Evolutionary conservation across 1,140 invertebrate species (phyloP).

Genomic region (Drosophila sulfurigaster): DNA sequence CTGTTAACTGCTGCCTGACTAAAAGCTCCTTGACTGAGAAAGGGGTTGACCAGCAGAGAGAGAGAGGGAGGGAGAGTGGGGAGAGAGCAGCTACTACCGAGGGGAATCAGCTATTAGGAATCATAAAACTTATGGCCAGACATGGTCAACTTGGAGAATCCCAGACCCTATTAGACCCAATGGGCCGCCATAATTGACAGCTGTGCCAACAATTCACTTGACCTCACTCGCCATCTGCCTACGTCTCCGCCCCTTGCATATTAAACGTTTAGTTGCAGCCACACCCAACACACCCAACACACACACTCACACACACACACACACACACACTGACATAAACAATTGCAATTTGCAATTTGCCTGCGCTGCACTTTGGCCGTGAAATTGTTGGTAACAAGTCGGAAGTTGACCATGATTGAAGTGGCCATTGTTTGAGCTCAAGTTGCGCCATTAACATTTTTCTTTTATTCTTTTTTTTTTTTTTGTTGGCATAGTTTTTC

Average conservation of each 20-base stretch:
- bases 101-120: slow-evolving; percentile 43
- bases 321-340: background rate
- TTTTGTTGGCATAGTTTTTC: background rate
- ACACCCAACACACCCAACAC: slow-evolving; percentile 13
- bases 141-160: slow-evolving; percentile 24
- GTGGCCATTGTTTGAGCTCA: slow-evolving; percentile 27
- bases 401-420: slow-evolving; percentile 40
- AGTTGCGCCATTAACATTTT: slow-evolving; percentile 25
- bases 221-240: slow-evolving; percentile 27
- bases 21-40: background rate
- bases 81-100: too few relatives aligned
- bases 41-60: too few relatives aligned
- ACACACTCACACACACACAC: slow-evolving; percentile 13
- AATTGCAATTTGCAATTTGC: slow-evolving; percentile 9
- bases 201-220: slow-evolving; percentile 51
- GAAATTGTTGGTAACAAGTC: slow-evolving; percentile 39
- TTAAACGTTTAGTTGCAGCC: slow-evolving; percentile 42
- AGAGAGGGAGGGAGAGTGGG: background rate
- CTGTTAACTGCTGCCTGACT: slow-evolving; percentile 39
- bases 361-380: slow-evolving; percentile 36
- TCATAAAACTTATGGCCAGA: slow-evolving; percentile 61
- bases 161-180: slow-evolving; percentile 50
- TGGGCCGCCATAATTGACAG: slow-evolving; percentile 64
- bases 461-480: background rate
- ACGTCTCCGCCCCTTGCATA: slow-evolving; percentile 25